Base-by-base conservation (phyloP, 1,140 invertebrate species). In the Philotrypesis tridentata region DNA sequence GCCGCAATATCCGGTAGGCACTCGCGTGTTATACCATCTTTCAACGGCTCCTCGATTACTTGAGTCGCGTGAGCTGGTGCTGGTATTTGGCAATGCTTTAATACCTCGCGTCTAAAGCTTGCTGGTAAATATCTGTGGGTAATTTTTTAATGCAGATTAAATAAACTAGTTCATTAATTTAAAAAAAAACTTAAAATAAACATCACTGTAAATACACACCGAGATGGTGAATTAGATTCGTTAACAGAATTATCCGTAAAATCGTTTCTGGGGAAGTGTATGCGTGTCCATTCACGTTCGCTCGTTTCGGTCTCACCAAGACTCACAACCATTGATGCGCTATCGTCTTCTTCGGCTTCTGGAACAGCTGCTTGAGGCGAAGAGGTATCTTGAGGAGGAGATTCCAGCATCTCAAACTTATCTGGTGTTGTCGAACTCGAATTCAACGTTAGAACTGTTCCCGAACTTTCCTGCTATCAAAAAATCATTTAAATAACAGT, bases 91-190 rank as follows among this genome's bases (percentile, higher is more conserved):
- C 92, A 93, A 60, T 89, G 86, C 27, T 86, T 70, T 21, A 93
- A 83, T 11, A 94, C 89, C 88, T 94, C 93, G 84, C 91, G 90
- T 78, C 93, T 92, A 82, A 94, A 95, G 73, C 89, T 88, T n/a
- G 86, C 72, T 33, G 94, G 92, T 79, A 94, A 89, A 70, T 89
- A 80, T 83, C 92, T 92, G 79, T 37, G 7, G 63, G 65, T 65
- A 25, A 65, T 65, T 29, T 27, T 27, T 40, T 5, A 48, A 48
- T 43, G 48, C 4, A 37, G 33, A 37, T 73, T 27, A 11, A 43
- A 55, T 79, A 27, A 17, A 48, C n/a, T n/a, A n/a, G n/a, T n/a
- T n/a, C n/a, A n/a, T n/a, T 27, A n/a, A 21, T 68, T 29, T 9
- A 25, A 68, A 11, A 23, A 68, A 0, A 40, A 21, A 73, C 23